A percentile compares a stretch with the other conserved stretches of the same genome.
These are phyloP conservation scores for Smutsia temminckii DNA, from an alignment of 2,797 vertebrate genomes.

Conservation along the genomic window DNA sequence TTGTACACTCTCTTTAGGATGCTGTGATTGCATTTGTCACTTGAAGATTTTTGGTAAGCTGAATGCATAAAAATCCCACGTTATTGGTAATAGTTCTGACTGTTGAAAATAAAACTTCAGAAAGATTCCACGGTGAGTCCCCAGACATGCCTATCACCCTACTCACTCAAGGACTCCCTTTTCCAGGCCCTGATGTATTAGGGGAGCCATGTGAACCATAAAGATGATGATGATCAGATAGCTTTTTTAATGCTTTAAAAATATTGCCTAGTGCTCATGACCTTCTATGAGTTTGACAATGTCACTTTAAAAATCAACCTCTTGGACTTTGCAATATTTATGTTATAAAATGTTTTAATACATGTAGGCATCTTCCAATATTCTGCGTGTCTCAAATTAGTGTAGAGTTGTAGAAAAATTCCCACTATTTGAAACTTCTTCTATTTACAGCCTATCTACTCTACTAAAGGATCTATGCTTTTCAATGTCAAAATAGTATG, in stretches of 20 bases:
- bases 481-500: not conserved
- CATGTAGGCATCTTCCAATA: not conserved
- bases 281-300: not conserved
- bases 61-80: not conserved
- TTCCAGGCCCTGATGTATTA: not conserved
- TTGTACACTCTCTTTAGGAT: not conserved
- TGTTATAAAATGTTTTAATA: conserved; percentile 14
- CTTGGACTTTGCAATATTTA: not conserved
- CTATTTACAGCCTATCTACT: not conserved
- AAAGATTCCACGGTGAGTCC: not conserved
- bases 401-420: not conserved
- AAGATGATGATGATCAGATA: not conserved
- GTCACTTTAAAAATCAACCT: not conserved
- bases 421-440: not conserved
- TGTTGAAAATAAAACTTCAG: not conserved
- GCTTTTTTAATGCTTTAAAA: not conserved
- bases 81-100: not conserved
- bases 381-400: not conserved
- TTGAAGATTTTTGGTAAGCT: not conserved
- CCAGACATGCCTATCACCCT: not conserved
- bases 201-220: accelerated
- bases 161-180: not conserved
- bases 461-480: not conserved
- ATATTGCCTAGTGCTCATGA: not conserved
- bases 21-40: not conserved